Conservation (phyloP, 2,888 invertebrate species). For the Leptopilina syphax region DNA sequence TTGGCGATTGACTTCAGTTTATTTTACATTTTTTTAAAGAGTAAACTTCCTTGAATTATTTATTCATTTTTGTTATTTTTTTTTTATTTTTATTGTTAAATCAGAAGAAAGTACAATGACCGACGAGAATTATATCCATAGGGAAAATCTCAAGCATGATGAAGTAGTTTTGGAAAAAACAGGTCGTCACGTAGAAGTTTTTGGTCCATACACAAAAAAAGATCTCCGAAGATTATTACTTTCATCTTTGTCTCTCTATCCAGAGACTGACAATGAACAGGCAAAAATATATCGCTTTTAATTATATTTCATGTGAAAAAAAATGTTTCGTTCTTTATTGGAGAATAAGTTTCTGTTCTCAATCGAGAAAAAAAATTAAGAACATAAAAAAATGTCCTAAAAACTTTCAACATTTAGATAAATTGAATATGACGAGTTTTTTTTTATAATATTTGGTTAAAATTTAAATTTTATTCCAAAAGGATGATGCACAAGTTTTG, state of each 20-base stretch:
- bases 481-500: too few species aligned
- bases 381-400: too few species aligned
- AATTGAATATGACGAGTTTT: too few species aligned
- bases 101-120: not conserved
- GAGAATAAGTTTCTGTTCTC: too few species aligned
- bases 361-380: too few species aligned
- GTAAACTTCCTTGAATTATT: not conserved
- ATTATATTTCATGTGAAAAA: not conserved
- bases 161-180: slow-evolving; percentile 46
- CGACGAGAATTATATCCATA: not conserved
- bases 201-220: slow-evolving; percentile 47
- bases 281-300: not conserved
- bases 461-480: too few species aligned
- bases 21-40: not conserved
- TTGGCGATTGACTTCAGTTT: slow-evolving; percentile 3
- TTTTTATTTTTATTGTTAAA: not conserved
- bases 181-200: slow-evolving; percentile 40
- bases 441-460: too few species aligned
- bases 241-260: slow-evolving; percentile 44
- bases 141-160: slow-evolving; percentile 5
- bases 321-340: too few species aligned
- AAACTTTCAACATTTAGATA: too few species aligned
- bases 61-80: not conserved
- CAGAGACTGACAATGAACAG: not conserved
- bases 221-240: slow-evolving; percentile 44